Conservation (phyloP, 2,797 vertebrate species). For the Poeciliopsis gracilis region DNA sequence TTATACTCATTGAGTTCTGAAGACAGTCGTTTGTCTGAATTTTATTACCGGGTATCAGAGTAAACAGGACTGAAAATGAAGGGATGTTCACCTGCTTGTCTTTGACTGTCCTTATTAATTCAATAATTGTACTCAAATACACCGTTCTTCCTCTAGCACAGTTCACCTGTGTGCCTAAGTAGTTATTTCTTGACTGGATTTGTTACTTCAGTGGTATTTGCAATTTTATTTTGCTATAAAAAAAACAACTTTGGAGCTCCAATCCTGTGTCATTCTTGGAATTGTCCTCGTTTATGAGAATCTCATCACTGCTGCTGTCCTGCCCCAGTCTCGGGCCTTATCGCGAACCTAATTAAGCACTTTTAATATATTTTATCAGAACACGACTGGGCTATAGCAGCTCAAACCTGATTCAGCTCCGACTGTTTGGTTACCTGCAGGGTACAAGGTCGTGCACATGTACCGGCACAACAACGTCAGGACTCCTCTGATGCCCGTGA, state of each 20-base stretch:
- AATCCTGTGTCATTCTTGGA: background rate
- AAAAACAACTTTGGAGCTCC: background rate
- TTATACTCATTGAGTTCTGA: too few species aligned
- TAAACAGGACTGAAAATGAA: background rate
- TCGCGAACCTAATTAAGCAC: background rate
- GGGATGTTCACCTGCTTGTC: background rate
- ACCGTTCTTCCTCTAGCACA: background rate
- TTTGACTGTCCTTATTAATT: background rate
- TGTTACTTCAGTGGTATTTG: background rate
- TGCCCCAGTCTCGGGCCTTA: background rate
- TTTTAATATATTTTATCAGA: background rate
- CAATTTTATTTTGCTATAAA: background rate
- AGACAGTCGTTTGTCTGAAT: background rate
- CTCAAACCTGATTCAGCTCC: slow-evolving; percentile 17
- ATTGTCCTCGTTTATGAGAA: background rate
- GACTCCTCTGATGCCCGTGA: background rate
- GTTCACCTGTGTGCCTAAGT: background rate
- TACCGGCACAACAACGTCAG: slow-evolving; percentile 24
- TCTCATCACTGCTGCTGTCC: background rate
- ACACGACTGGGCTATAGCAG: background rate
- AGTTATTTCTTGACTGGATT: background rate
- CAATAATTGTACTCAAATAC: background rate
- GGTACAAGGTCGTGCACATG: background rate
- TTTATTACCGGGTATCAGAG: background rate
- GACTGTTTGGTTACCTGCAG: slow-evolving; percentile 31